Evolutionary conservation across 1,140 invertebrate genomes (phyloP).

Genomic region (Trichonephila clavipes): DNA sequence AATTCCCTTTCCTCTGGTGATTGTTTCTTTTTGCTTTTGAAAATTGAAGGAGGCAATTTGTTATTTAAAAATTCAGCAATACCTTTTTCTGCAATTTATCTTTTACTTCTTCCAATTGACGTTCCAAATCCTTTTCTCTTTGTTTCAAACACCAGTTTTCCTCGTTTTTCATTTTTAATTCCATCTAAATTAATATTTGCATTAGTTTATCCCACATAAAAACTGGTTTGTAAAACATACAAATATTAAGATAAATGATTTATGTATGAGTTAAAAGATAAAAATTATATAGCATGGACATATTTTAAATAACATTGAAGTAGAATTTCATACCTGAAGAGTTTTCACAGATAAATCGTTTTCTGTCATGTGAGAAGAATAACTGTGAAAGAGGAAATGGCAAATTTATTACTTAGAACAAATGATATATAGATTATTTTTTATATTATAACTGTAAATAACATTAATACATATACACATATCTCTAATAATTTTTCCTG

Average conservation of each 20-base stretch:
- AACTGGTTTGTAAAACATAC: background rate
- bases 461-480: too few species aligned
- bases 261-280: background rate
- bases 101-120: conserved; percentile 40
- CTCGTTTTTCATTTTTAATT: conserved; percentile 45
- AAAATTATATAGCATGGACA: background rate
- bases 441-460: too few species aligned
- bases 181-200: conserved; percentile 9
- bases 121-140: conserved; percentile 50
- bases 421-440: too few species aligned
- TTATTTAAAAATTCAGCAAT: background rate
- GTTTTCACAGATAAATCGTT: conserved; percentile 15
- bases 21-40: too few species aligned
- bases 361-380: background rate
- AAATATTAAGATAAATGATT: background rate
- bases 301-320: background rate
- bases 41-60: background rate
- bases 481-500: too few species aligned
- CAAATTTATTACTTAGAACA: too few species aligned
- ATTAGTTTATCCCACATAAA: background rate
- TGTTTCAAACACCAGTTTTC: conserved; percentile 41
- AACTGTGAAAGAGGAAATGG: background rate
- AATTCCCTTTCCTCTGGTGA: too few species aligned
- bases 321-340: conserved; percentile 38
- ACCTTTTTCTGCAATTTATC: conserved; percentile 37